These are phyloP conservation scores for Holothuria glaberrima DNA, from an alignment of 35 echinoderm and acorn worm species.

Conservation along the genomic window DNA sequence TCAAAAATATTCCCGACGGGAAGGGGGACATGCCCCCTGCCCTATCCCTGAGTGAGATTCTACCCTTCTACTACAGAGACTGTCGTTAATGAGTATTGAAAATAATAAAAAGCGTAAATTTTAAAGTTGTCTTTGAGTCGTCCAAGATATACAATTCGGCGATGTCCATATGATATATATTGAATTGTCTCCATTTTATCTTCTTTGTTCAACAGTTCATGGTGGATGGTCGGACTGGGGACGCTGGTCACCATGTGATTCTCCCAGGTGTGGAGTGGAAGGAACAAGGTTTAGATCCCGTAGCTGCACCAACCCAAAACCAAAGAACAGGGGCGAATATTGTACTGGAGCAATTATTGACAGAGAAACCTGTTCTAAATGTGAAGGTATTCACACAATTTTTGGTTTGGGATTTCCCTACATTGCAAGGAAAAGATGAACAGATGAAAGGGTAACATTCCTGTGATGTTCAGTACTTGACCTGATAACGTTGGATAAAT, in stretches of 20 bases:
- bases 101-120: background rate
- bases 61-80: background rate
- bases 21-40: too few relatives aligned
- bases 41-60: background rate
- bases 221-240: constrained; percentile 8
- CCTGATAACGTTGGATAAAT: too few relatives aligned
- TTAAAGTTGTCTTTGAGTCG: background rate
- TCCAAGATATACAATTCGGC: background rate
- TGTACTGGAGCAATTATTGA: background rate
- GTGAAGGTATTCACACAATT: background rate
- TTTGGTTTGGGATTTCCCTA: too few relatives aligned
- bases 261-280: background rate
- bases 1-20: too few relatives aligned
- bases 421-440: too few relatives aligned
- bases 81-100: background rate
- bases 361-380: background rate
- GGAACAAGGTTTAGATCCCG: background rate
- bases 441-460: too few relatives aligned
- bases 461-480: too few relatives aligned
- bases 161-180: background rate
- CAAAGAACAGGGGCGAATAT: background rate
- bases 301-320: background rate
- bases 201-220: background rate
- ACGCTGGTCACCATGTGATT: background rate
- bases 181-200: background rate